These are phyloP conservation scores for Acanthurus leucopareius DNA, from an alignment of 2,797 vertebrate genomes.

Conservation along the genomic window DNA sequence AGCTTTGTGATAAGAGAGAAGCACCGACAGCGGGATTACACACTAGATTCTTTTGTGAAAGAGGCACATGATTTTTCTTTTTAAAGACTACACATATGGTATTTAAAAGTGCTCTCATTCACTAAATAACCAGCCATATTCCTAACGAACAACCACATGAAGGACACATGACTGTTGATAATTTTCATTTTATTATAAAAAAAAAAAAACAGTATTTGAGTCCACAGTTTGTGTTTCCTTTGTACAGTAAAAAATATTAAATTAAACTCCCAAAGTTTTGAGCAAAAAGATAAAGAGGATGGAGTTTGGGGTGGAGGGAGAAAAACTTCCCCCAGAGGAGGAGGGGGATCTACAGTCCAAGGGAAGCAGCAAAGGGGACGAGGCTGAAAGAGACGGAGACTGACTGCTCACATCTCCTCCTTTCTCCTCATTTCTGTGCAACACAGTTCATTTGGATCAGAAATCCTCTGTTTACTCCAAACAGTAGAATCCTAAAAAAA, in stretches of 20 bases:
- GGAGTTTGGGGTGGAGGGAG: slow-evolving; percentile 59
- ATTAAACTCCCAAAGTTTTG: slow-evolving; percentile 87
- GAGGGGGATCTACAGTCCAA: slow-evolving; percentile 61
- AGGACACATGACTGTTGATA: slow-evolving; percentile 68
- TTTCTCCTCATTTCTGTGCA: slow-evolving; percentile 82
- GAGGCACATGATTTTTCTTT: too few species aligned
- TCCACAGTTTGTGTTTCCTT: slow-evolving; percentile 89
- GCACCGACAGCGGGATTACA: too few species aligned
- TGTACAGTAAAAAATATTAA: slow-evolving; percentile 92
- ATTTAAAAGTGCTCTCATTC: background rate
- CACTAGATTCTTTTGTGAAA: too few species aligned
- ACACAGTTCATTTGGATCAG: slow-evolving; percentile 85
- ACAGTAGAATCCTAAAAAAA: slow-evolving; percentile 72
- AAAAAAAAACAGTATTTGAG: slow-evolving; percentile 84
- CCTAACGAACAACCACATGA: slow-evolving; percentile 38
- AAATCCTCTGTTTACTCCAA: slow-evolving; percentile 74
- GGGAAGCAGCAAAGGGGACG: slow-evolving; percentile 80
- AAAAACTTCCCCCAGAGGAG: slow-evolving; percentile 46
- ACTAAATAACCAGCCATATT: background rate
- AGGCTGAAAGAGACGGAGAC: slow-evolving; percentile 74
- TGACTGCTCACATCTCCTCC: slow-evolving; percentile 42
- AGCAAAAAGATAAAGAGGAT: slow-evolving; percentile 82
- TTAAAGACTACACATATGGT: too few species aligned
- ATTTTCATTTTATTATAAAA: slow-evolving; percentile 89
- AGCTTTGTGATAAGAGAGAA: too few species aligned